Base-by-base conservation (phyloP, 2,113 vertebrate genomes). In the Willisornis vidua region DNA sequence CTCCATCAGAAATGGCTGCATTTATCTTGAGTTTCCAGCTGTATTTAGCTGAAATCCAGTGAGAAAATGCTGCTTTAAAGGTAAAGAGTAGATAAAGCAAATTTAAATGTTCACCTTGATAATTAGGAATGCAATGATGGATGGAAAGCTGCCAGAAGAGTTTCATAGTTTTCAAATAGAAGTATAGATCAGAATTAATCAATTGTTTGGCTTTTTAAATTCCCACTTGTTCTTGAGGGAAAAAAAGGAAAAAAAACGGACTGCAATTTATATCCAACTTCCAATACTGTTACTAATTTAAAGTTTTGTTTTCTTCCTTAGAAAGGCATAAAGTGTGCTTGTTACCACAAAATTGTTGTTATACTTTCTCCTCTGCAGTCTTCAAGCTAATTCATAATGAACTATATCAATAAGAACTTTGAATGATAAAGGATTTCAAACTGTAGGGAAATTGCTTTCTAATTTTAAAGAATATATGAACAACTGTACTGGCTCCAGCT, bases 1-100 rank as follows among this genome's bases (percentile, higher is more conserved):
- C 97, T 97, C 96, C 87, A 93, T 93, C 65, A 96, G 82, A 96
- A 98, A 97, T 97, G 97, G 93, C 92, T 93, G 93, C 82, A n/a
- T 98, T 99, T 99, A 99, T 99, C 98, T 98, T 85, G 95, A 89
- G 75, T 98, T 97, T 98, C 97, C 99, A 98, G 98, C 98, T 98
- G 98, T 96, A 97, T 97, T 97, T 97, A 97, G 91, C 96, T 98
- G 96, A 97, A 98, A 97, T 98, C 97, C 97, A 97, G 83, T 74
- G 95, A 98, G 92, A 96, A 97, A 97, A 85, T 96, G 91, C 81
- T 94, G 92, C 93, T 97, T 96, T 95, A 95, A 97, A 97, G 78
- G 91, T 95, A 91, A 91, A 94, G 72, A 92, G 73, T 85, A 96
- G 89, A 85, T 95, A 97, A 96, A 97, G 85, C 63, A 97, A 97